Evolutionary conservation across 2,888 invertebrate species (phyloP).

Genomic region (Protodeltote pygarga): DNA sequence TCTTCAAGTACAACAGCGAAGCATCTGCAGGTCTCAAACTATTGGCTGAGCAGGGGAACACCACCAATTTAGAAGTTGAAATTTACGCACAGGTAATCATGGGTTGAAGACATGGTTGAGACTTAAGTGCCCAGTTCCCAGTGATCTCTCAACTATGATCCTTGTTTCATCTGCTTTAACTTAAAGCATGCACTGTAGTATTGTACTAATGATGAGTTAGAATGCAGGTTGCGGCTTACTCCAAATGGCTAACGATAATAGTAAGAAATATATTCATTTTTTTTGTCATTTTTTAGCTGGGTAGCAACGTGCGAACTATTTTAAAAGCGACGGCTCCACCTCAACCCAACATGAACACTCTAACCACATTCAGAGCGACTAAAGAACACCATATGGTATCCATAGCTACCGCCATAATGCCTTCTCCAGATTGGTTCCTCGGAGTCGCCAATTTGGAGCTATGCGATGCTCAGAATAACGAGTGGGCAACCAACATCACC

Average conservation of each 20-base stretch:
- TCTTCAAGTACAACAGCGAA: conserved; percentile 69
- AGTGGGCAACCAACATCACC: conserved; percentile 92
- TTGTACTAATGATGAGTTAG: too few species aligned
- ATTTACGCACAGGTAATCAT: conserved; percentile 69
- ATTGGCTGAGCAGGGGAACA: conserved; percentile 81
- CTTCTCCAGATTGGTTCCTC: conserved; percentile 98
- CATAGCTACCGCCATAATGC: conserved; percentile 72
- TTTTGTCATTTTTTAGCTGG: conserved; percentile 58
- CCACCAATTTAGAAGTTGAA: conserved; percentile 76
- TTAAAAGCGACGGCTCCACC: conserved; percentile 75
- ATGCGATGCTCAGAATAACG: conserved; percentile 90
- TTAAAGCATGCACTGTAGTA: too few species aligned
- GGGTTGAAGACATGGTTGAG: too few species aligned
- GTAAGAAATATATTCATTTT: too few species aligned
- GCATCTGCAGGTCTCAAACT: conserved; percentile 72
- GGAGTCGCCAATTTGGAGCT: conserved; percentile 96
- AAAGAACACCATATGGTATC: conserved; percentile 73
- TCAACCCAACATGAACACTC: conserved; percentile 63
- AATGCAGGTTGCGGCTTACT: too few species aligned
- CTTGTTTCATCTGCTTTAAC: too few species aligned
- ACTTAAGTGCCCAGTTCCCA: too few species aligned
- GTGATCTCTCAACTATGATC: too few species aligned
- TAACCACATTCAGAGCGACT: conserved; percentile 72
- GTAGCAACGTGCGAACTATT: conserved; percentile 69
- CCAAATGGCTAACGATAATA: too few species aligned